phyloP scores from a whole-genome alignment of 2,797 vertebrate species.

The Amniataba percoides region DNA sequence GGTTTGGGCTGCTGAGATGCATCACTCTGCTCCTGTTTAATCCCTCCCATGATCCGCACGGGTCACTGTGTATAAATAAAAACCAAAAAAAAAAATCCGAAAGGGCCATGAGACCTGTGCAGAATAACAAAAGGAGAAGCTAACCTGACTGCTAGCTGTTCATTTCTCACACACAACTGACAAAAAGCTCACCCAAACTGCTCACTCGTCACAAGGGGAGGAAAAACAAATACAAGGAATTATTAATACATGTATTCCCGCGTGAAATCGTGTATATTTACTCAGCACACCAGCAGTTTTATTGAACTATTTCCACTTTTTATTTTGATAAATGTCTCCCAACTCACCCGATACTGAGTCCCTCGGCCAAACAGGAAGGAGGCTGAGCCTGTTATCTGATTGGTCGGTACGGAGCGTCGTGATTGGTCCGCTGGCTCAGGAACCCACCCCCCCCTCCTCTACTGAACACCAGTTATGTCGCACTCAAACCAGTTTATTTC shows the following conservation, averaged over 20 bases:
- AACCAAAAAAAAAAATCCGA: too few species aligned
- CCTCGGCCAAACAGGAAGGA: conserved; percentile 76
- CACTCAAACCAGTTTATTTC: neutral
- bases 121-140: conserved; percentile 3
- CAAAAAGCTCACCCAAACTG: conserved; percentile 13
- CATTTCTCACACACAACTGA: conserved; percentile 23
- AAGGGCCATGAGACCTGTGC: too few species aligned
- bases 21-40: conserved; percentile 95
- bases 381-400: conserved; percentile 47
- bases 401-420: conserved; percentile 49
- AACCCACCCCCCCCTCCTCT: too few species aligned
- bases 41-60: conserved; percentile 85
- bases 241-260: too few species aligned
- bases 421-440: conserved; percentile 60
- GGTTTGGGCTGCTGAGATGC: conserved; percentile 76
- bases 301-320: conserved; percentile 14
- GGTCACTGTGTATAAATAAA: neutral
- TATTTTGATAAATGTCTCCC: conserved; percentile 37
- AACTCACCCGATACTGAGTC: conserved; percentile 64
- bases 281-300: neutral
- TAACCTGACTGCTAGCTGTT: conserved; percentile 67
- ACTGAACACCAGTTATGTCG: too few species aligned
- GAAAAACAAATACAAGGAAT: neutral
- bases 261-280: neutral
- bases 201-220: neutral